Conservation (phyloP, 2,113 vertebrate genomes). For the Bolborhynchus lineola region DNA sequence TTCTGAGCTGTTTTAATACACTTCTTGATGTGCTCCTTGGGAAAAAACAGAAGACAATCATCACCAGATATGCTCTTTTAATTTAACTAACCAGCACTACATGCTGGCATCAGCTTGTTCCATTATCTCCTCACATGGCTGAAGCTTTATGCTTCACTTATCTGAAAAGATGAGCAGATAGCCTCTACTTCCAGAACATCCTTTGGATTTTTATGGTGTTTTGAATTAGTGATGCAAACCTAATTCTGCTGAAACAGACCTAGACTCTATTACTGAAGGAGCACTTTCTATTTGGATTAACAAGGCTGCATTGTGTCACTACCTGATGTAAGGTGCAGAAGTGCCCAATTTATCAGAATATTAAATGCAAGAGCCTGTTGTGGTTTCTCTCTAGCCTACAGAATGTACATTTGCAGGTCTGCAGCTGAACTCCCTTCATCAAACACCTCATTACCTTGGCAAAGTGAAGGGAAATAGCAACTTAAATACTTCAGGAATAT, state of each 20-base stretch:
- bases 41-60: background rate
- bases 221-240: slow-evolving; percentile 38
- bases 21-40: background rate
- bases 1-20: slow-evolving; percentile 21
- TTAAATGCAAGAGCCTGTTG: background rate
- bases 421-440: slow-evolving; percentile 55
- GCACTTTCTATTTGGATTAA: slow-evolving; percentile 20
- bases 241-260: slow-evolving; percentile 26
- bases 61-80: background rate
- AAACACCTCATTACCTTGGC: slow-evolving; percentile 58
- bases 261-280: slow-evolving; percentile 1
- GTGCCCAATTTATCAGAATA: slow-evolving; percentile 36
- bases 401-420: slow-evolving; percentile 10
- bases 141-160: background rate
- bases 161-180: slow-evolving; percentile 17
- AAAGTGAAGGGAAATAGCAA: slow-evolving; percentile 47
- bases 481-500: slow-evolving; percentile 43
- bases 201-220: background rate
- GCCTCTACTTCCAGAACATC: background rate
- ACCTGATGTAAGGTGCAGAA: slow-evolving; percentile 34
- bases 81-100: background rate
- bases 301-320: slow-evolving; percentile 44
- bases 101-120: slow-evolving; percentile 3
- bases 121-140: background rate
- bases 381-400: slow-evolving; percentile 33